These are phyloP conservation scores for Darevskia nairensis DNA, from an alignment of 2,797 vertebrate species.

Conservation along the genomic window DNA sequence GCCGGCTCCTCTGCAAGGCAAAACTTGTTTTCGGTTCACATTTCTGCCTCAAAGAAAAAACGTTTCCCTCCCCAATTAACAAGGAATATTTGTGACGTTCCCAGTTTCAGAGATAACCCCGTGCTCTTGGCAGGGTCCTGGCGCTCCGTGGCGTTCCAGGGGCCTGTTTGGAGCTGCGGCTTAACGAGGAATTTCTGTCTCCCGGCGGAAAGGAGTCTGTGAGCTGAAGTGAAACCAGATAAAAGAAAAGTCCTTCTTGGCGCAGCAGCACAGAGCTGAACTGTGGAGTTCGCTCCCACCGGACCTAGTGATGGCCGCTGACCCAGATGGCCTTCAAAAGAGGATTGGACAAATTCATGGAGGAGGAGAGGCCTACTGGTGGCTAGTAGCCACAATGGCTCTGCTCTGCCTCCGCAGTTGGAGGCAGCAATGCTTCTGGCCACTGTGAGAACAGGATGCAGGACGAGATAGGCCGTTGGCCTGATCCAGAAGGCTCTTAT, in stretches of 20 bases:
- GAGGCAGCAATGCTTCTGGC: no score
- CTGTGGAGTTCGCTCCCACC: no score
- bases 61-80: constrained; percentile 60
- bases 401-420: no score
- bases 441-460: no score
- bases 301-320: no score
- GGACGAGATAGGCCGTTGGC: no score
- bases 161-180: not conserved
- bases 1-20: not conserved
- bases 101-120: constrained; percentile 62
- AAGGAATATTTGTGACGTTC: constrained; percentile 65
- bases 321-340: no score
- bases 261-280: no score
- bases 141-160: not conserved
- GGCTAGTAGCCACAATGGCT: no score
- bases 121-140: constrained; percentile 22
- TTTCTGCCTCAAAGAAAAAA: constrained; percentile 6
- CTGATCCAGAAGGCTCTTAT: no score
- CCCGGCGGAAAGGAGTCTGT: not conserved
- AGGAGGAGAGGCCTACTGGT: no score
- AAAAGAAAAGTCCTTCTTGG: not conserved
- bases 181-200: not conserved
- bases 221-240: not conserved
- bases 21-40: constrained; percentile 5
- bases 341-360: no score